Evolutionary conservation across 2,113 vertebrate genomes (phyloP).

Genomic region (Melanerpes aurifrons): DNA sequence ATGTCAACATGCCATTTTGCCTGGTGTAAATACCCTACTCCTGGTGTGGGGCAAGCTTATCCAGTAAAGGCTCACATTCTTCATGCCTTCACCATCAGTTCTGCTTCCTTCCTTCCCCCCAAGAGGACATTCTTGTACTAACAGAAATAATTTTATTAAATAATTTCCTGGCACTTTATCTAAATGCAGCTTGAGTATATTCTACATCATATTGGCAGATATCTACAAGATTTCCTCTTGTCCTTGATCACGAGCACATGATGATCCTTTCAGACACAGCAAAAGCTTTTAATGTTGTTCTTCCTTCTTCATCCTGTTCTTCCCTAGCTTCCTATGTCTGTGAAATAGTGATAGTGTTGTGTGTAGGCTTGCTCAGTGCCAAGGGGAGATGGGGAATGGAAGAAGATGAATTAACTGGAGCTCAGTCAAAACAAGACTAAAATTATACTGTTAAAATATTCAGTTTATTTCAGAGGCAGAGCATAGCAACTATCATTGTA

Average conservation of each 20-base stretch:
- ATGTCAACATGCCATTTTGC: background rate
- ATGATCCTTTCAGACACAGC: background rate
- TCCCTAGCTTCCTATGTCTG: background rate
- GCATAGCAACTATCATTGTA: background rate
- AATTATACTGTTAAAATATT: background rate
- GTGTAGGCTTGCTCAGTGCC: constrained; percentile 1
- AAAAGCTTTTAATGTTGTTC: background rate
- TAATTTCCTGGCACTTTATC: background rate
- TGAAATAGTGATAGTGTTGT: background rate
- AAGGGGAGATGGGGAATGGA: background rate
- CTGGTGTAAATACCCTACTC: background rate
- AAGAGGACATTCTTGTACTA: background rate
- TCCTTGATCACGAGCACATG: background rate
- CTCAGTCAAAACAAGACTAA: background rate
- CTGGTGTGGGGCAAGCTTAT: background rate
- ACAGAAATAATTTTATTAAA: background rate
- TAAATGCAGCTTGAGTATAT: background rate
- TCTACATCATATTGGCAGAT: background rate
- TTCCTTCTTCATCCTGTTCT: background rate
- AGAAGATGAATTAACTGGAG: constrained; percentile 32
- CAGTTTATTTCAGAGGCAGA: constrained; percentile 21
- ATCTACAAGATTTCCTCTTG: background rate
- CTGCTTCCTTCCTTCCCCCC: background rate
- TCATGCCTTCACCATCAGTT: background rate
- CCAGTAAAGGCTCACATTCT: background rate